These are phyloP conservation scores for Aphidius colemani DNA, from an alignment of 2,888 invertebrate species.

Conservation along the genomic window DNA sequence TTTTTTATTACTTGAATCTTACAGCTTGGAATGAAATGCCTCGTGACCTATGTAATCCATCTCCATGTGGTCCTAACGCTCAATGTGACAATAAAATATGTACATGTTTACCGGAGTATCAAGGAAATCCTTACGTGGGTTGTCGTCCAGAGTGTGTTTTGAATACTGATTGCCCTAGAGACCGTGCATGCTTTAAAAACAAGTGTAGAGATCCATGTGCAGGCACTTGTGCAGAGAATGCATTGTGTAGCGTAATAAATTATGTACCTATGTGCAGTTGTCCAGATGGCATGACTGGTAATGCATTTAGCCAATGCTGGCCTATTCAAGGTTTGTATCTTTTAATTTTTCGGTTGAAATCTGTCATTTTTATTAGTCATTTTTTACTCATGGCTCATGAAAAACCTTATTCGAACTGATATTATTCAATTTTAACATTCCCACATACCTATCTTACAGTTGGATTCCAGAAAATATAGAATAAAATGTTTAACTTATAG, in stretches of 20 bases:
- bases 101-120: conserved; percentile 73
- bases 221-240: conserved; percentile 77
- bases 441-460: too few species aligned
- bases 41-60: conserved; percentile 73
- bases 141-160: conserved; percentile 83
- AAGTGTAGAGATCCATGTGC: conserved; percentile 81
- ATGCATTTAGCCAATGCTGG: conserved; percentile 60
- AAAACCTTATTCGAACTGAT: too few species aligned
- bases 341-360: too few species aligned
- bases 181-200: conserved; percentile 72
- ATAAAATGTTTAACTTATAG: too few species aligned
- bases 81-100: conserved; percentile 72
- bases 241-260: conserved; percentile 76
- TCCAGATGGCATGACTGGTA: conserved; percentile 61
- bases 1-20: conserved; percentile 46
- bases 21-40: conserved; percentile 37
- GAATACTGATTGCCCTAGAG: conserved; percentile 73
- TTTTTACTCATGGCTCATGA: too few species aligned
- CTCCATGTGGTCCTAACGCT: conserved; percentile 78
- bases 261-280: conserved; percentile 80
- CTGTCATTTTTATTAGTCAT: too few species aligned
- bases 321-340: conserved; percentile 43
- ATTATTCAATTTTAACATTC: too few species aligned
- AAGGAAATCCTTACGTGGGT: conserved; percentile 74
- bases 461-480: too few species aligned